phyloP scores from a whole-genome alignment of 2,113 vertebrate species.

The Zapornia atra region DNA sequence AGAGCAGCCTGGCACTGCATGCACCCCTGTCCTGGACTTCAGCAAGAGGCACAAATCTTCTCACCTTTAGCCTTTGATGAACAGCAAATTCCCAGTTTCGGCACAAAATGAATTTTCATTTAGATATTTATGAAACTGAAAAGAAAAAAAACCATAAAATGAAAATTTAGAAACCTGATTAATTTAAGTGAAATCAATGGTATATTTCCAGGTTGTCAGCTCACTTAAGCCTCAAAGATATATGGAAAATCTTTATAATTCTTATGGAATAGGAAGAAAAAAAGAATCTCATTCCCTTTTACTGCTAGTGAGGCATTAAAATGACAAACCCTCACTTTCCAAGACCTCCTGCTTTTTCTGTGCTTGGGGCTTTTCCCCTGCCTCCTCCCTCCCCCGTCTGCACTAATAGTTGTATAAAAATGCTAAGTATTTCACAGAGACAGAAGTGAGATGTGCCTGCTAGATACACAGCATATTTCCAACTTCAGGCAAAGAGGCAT shows the following conservation, averaged over 20 bases:
- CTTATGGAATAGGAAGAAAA: not conserved
- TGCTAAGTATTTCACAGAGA: not conserved
- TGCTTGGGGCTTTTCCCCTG: not conserved
- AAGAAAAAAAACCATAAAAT: not conserved
- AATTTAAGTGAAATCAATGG: not conserved
- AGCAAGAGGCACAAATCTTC: not conserved
- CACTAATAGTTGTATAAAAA: not conserved
- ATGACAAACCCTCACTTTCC: not conserved
- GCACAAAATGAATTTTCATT: not conserved
- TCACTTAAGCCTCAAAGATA: not conserved
- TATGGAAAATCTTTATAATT: not conserved
- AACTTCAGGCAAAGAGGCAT: not conserved
- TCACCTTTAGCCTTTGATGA: not conserved
- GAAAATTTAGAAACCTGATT: not conserved
- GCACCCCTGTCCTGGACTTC: not conserved
- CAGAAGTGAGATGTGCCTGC: not conserved
- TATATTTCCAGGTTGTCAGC: not conserved
- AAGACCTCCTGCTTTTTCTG: not conserved
- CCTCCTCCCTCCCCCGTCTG: not conserved
- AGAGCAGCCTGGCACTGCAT: not conserved
- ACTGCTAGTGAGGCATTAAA: not conserved
- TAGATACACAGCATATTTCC: not conserved
- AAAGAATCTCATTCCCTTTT: not conserved
- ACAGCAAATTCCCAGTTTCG: not conserved
- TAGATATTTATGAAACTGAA: not conserved